Evolutionary conservation across 1,140 invertebrate genomes (phyloP), one percentile per base, ranked within the genome.

Genomic region (Drosophila auraria): DNA sequence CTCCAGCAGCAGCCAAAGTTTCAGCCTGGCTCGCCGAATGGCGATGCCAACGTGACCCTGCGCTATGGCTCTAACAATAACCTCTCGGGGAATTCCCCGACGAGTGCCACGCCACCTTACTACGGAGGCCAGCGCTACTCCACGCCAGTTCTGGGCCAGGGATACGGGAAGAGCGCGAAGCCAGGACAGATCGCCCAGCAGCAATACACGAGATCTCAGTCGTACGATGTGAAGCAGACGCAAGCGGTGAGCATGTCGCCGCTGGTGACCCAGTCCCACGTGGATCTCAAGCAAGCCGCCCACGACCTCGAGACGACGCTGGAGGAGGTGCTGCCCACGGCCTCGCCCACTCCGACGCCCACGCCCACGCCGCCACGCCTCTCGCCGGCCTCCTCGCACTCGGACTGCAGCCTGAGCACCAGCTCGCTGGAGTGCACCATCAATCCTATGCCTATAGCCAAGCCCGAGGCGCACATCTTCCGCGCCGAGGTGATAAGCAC

Each of bases 41-140:
- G 62, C 11, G 75, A 78, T n/a, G 63, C 65, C 23, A 82, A 82
- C 20, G 53, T 80, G 56, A 63, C 82, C 25, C 42, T 91, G 59
- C 90, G 92, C 45, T 93, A 93, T 56, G 91, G 92, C 47, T 92
- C 91, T 62, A 93, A 93, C 60, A 91, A 91, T 65, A 93, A 89
- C 62, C 75, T 92, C 53, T 51, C 78, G 47, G 72, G 82, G 40
- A 84, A 87, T 36, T 81, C 83, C 5, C 80, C 83, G 30, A 83
- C 80, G 40, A 71, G 70, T 72, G 71, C 51, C 54, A 60, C 79
- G 50, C 75, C 83, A 23, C 71, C 75, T 44, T 89, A 89, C 25
- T 80, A 77, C 5, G 66, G 69, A 11, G 81, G 83, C 5, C 83
- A 92, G 30, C 78, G 91, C 12, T 92, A 92, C 51, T 92, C 91